Conservation (phyloP, 1,140 invertebrate species). For the Bombus vancouverensis region DNA sequence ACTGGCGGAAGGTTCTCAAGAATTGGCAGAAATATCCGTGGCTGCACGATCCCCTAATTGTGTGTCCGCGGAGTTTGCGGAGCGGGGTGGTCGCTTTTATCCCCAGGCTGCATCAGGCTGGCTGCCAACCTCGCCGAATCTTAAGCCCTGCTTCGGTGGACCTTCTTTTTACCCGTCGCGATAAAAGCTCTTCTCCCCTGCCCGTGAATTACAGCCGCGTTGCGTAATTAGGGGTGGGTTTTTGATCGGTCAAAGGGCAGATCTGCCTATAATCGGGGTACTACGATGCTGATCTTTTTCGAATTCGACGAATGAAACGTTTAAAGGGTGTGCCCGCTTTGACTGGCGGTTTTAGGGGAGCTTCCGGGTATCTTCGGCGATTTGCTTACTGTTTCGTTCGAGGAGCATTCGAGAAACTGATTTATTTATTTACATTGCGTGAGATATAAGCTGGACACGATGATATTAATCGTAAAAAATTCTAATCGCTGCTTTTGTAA, state of each 20-base stretch:
- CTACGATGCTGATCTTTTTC: background rate
- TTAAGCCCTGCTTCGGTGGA: conserved; percentile 25
- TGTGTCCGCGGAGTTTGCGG: conserved; percentile 48
- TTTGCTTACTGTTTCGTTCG: too few species aligned
- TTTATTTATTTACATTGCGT: too few species aligned
- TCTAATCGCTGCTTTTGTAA: too few species aligned
- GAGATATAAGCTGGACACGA: too few species aligned
- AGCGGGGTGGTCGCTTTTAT: conserved; percentile 51
- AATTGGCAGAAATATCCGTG: conserved; percentile 73
- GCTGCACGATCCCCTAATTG: conserved; percentile 58
- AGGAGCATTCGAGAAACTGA: too few species aligned
- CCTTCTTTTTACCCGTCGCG: conserved; percentile 25
- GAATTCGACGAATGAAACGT: background rate
- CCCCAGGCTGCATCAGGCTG: conserved; percentile 44
- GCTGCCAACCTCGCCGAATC: conserved; percentile 57
- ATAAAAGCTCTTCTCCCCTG: conserved; percentile 33
- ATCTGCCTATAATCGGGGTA: background rate
- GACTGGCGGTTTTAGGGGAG: too few species aligned
- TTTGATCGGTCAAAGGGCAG: background rate
- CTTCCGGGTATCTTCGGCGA: too few species aligned
- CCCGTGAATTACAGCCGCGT: conserved; percentile 20
- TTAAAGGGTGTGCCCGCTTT: background rate
- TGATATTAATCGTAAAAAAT: too few species aligned
- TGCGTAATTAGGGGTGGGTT: conserved; percentile 45
- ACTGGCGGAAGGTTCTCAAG: conserved; percentile 73